Conservation (phyloP, 2,888 invertebrate genomes). For the Phyllotreta striolata region DNA sequence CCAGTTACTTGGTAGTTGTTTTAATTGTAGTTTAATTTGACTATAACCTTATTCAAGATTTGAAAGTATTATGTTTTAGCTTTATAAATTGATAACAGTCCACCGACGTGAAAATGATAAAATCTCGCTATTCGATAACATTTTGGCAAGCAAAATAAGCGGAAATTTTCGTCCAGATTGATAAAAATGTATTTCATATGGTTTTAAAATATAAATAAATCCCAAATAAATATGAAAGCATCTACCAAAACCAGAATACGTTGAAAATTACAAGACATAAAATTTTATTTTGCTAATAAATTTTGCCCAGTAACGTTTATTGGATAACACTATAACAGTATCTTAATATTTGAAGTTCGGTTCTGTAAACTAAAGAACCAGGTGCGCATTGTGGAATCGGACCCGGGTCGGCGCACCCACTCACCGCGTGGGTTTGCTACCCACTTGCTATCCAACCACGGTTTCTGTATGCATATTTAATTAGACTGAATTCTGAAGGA, state of each 20-base stretch:
- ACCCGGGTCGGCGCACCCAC: constrained; percentile 54
- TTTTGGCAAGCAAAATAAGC: constrained; percentile 11
- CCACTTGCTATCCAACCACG: constrained; percentile 54
- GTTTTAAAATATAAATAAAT: too few relatives aligned
- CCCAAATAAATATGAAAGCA: too few relatives aligned
- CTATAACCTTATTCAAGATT: neutral
- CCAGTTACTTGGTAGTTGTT: too few relatives aligned
- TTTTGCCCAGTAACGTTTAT: too few relatives aligned
- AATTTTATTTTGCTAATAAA: too few relatives aligned
- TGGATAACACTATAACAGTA: too few relatives aligned
- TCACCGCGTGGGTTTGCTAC: constrained; percentile 52
- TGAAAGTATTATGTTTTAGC: neutral
- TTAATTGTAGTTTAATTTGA: too few relatives aligned
- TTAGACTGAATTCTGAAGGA: constrained; percentile 47
- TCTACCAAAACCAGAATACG: too few relatives aligned
- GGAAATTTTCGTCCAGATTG: neutral
- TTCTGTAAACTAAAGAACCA: constrained; percentile 36
- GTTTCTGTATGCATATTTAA: constrained; percentile 55
- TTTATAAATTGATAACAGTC: constrained; percentile 1
- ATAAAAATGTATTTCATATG: too few relatives aligned
- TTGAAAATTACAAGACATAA: too few relatives aligned
- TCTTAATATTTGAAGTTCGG: constrained; percentile 12
- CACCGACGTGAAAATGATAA: constrained; percentile 2
- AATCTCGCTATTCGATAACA: constrained; percentile 16
- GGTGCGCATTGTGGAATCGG: constrained; percentile 42